Evolutionary conservation across 1,140 invertebrate species (phyloP).

Genomic region (Drosophila neocordata): DNA sequence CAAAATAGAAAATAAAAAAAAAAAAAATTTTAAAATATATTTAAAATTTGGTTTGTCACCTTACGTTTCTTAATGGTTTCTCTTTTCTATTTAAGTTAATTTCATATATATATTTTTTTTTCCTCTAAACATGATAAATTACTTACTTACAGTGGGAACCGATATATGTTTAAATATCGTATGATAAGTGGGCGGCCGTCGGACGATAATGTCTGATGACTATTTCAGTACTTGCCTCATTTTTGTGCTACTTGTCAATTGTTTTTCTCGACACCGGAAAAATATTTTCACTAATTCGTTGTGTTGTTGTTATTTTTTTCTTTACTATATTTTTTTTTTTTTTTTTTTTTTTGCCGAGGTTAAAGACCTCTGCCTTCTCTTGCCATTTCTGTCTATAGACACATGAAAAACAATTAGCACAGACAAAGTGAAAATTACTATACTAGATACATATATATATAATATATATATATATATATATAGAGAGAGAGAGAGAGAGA

Average conservation of each 20-base stretch:
- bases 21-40: no score
- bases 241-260: slow-evolving; percentile 5
- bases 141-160: not conserved
- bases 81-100: not conserved
- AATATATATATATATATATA: no score
- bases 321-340: no score
- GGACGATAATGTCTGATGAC: not conserved
- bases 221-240: not conserved
- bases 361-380: slow-evolving; percentile 31
- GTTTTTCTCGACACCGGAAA: slow-evolving; percentile 18
- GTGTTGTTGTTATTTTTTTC: no score
- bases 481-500: no score
- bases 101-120: no score
- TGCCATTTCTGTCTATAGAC: slow-evolving; percentile 16
- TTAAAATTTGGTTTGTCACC: not conserved
- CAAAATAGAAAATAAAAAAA: no score
- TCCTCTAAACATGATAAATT: not conserved
- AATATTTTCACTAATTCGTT: slow-evolving; percentile 42
- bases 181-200: slow-evolving; percentile 1
- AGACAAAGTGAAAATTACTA: slow-evolving; percentile 21
- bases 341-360: slow-evolving; percentile 17
- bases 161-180: not conserved
- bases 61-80: slow-evolving; percentile 2
- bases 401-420: slow-evolving; percentile 40
- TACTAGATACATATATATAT: no score